Percentiles rank a stretch among this genome's conserved stretches.
Conservation (phyloP, 2,888 invertebrate genomes). For the Eupeodes luniger region DNA sequence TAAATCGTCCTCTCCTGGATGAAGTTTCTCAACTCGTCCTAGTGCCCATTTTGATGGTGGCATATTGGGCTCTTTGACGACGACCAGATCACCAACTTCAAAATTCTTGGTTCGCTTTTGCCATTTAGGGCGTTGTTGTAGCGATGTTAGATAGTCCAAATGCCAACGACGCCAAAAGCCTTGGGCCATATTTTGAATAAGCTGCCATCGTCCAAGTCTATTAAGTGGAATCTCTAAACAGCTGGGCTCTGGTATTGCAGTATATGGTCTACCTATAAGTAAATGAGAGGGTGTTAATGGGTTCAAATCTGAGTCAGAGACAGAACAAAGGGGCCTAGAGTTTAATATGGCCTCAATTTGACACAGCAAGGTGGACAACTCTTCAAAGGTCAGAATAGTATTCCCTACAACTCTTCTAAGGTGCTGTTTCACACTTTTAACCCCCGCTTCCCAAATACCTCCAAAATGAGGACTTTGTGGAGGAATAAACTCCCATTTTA, state of each 20-base stretch:
- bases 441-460: background rate
- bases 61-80: constrained; percentile 24
- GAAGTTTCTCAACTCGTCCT: constrained; percentile 22
- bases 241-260: constrained; percentile 18
- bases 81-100: constrained; percentile 21
- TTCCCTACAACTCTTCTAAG: background rate
- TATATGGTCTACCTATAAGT: constrained; percentile 24
- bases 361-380: background rate
- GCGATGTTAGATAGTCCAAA: constrained; percentile 29
- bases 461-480: constrained; percentile 1
- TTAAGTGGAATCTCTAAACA: background rate
- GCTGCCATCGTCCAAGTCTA: constrained; percentile 25
- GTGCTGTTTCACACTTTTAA: constrained; percentile 4
- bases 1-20: constrained; percentile 24
- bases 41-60: constrained; percentile 41
- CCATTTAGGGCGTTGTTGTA: constrained; percentile 47
- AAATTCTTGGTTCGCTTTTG: constrained; percentile 9
- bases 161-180: constrained; percentile 4
- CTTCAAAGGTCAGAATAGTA: constrained; percentile 1
- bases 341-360: constrained; percentile 7
- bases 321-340: background rate
- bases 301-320: constrained; percentile 10
- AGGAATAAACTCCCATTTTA: background rate
- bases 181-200: background rate
- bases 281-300: constrained; percentile 39